Percentiles rank a stretch among this genome's conserved stretches.
Conservation (phyloP, 1,140 invertebrate species). For the Brachionus paranguensis region DNA sequence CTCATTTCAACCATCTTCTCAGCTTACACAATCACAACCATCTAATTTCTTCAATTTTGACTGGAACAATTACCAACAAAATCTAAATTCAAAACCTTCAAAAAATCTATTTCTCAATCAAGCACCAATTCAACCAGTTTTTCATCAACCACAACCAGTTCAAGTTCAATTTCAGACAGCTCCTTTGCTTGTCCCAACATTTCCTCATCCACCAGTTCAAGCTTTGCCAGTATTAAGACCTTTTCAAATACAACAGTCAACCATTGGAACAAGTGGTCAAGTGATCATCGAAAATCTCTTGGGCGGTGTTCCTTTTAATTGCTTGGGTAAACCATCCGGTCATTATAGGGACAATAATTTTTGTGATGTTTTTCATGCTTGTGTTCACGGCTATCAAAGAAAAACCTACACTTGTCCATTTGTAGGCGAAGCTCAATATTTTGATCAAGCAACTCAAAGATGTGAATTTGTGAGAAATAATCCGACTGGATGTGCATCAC, state of each 20-base stretch:
- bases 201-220: not conserved
- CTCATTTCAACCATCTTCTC: not conserved
- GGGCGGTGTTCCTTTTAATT: conserved; percentile 36
- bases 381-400: conserved; percentile 29
- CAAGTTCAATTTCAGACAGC: not conserved
- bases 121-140: not conserved
- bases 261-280: not conserved
- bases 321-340: not conserved
- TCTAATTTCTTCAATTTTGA: not conserved
- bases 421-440: conserved; percentile 21
- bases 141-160: not conserved
- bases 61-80: not conserved
- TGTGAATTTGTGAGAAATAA: not conserved
- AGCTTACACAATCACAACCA: not conserved
- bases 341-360: conserved; percentile 10
- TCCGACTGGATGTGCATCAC: not conserved
- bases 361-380: conserved; percentile 41
- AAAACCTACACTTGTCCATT: not conserved
- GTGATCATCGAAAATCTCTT: not conserved
- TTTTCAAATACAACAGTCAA: conserved; percentile 23
- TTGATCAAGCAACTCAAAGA: conserved; percentile 17
- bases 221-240: not conserved
- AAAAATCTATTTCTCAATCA: not conserved
- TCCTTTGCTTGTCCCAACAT: not conserved
- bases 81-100: not conserved